Conservation (phyloP, 2,113 vertebrate genomes). For the Ifrita kowaldi region DNA sequence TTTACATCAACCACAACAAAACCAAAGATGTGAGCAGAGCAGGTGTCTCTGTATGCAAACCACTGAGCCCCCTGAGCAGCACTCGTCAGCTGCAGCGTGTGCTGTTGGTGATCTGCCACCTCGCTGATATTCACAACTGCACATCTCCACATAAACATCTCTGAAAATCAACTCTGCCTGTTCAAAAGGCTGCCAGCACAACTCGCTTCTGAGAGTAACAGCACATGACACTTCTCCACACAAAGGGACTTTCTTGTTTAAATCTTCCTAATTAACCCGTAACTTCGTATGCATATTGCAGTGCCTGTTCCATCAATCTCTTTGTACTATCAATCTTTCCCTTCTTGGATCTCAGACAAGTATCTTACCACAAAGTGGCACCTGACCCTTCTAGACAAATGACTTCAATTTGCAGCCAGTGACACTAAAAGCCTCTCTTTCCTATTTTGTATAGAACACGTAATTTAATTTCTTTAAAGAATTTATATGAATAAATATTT, state of each 20-base stretch:
- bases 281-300: constrained; percentile 51
- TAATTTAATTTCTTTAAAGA: constrained; percentile 69
- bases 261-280: constrained; percentile 68
- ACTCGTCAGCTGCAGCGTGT: not conserved
- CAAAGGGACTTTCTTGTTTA: constrained; percentile 60
- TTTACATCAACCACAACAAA: not conserved
- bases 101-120: not conserved
- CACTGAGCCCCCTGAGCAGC: not conserved
- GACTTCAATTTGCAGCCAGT: constrained; percentile 70
- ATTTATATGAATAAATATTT: constrained; percentile 71
- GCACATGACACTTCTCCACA: not conserved
- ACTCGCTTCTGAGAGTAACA: not conserved
- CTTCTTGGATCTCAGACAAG: constrained; percentile 64
- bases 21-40: not conserved
- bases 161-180: not conserved
- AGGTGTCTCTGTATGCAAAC: not conserved
- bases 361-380: constrained; percentile 63
- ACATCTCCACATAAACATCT: not conserved
- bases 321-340: constrained; percentile 67
- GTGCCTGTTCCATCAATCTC: constrained; percentile 59
- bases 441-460: constrained; percentile 50
- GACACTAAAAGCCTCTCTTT: constrained; percentile 64
- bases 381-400: constrained; percentile 73
- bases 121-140: not conserved
- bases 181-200: constrained; percentile 43